phyloP scores from a whole-genome alignment of 2,888 invertebrate species.

The Xestobium rufovillosum region DNA sequence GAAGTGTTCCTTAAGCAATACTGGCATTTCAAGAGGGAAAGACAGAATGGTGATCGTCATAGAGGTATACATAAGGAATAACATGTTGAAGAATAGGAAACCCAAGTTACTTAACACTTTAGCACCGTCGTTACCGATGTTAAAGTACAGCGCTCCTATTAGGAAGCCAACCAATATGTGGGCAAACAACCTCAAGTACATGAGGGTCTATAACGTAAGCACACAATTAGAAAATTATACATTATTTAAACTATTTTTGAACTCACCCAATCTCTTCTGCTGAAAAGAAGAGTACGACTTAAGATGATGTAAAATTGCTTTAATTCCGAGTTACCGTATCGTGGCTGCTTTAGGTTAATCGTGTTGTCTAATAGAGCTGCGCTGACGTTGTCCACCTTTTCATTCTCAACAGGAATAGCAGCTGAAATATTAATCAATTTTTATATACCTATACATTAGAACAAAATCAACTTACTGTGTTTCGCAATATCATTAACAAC shows the following conservation, averaged over 20 bases:
- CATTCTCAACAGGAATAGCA: slow-evolving; percentile 51
- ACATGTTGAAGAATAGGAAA: slow-evolving; percentile 96
- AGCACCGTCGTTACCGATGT: slow-evolving; percentile 92
- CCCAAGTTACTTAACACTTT: slow-evolving; percentile 95
- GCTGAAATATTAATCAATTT: slow-evolving; percentile 42
- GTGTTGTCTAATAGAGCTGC: slow-evolving; percentile 58
- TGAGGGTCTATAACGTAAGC: slow-evolving; percentile 70
- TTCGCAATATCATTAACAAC: slow-evolving; percentile 60
- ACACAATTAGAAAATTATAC: slow-evolving; percentile 11
- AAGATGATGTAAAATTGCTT: slow-evolving; percentile 84
- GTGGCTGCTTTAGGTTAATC: slow-evolving; percentile 54
- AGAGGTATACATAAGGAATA: slow-evolving; percentile 99
- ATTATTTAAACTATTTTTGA: slow-evolving; percentile 2
- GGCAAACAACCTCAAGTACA: slow-evolving; percentile 89
- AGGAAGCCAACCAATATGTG: slow-evolving; percentile 89
- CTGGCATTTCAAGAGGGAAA: slow-evolving; percentile 94
- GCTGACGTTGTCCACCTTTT: slow-evolving; percentile 64
- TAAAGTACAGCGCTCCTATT: slow-evolving; percentile 91
- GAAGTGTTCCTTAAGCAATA: slow-evolving; percentile 88
- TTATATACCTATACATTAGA: background rate
- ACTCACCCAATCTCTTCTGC: slow-evolving; percentile 80
- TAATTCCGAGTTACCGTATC: slow-evolving; percentile 77
- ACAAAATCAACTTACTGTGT: slow-evolving; percentile 39
- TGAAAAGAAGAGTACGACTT: slow-evolving; percentile 76
- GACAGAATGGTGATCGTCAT: slow-evolving; percentile 98